Conservation (phyloP, 2,113 vertebrate genomes). For the Ifrita kowaldi region DNA sequence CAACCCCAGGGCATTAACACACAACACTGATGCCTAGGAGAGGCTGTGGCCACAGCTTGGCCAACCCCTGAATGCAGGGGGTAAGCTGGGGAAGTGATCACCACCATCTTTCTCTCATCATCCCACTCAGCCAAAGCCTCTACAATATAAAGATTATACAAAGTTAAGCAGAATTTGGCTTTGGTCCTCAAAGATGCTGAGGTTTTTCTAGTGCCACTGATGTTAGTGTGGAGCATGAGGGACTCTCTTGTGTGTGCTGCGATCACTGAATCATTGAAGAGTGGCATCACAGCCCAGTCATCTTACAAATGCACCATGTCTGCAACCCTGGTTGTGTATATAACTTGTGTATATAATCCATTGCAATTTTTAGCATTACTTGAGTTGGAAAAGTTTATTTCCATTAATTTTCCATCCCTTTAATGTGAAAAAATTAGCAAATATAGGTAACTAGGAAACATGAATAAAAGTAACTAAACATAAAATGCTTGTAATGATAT, state of each 20-base stretch:
- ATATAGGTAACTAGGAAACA: constrained; percentile 66
- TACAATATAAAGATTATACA: not conserved
- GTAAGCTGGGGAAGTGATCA: not conserved
- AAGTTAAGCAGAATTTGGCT: not conserved
- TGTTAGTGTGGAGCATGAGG: not conserved
- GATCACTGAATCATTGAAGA: not conserved
- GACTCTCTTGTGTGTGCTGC: not conserved
- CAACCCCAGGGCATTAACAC: not conserved
- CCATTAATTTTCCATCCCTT: not conserved
- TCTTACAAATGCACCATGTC: not conserved
- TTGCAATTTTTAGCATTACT: constrained; percentile 23
- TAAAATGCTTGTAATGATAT: constrained; percentile 57
- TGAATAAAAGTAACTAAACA: constrained; percentile 66
- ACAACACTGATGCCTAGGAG: rapidly evolving
- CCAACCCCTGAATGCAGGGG: not conserved
- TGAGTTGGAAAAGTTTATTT: constrained; percentile 43
- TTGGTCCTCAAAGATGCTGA: not conserved
- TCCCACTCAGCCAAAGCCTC: not conserved
- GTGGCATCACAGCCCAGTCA: not conserved
- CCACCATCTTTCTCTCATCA: not conserved
- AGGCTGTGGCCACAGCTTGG: not conserved
- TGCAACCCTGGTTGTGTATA: not conserved
- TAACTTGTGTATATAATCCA: constrained; percentile 1
- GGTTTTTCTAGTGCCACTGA: not conserved
- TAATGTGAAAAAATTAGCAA: constrained; percentile 27